These are phyloP conservation scores for Pachyseris speciosa DNA, from an alignment of 64 coral and sea anemone genomes.

Conservation along the genomic window DNA sequence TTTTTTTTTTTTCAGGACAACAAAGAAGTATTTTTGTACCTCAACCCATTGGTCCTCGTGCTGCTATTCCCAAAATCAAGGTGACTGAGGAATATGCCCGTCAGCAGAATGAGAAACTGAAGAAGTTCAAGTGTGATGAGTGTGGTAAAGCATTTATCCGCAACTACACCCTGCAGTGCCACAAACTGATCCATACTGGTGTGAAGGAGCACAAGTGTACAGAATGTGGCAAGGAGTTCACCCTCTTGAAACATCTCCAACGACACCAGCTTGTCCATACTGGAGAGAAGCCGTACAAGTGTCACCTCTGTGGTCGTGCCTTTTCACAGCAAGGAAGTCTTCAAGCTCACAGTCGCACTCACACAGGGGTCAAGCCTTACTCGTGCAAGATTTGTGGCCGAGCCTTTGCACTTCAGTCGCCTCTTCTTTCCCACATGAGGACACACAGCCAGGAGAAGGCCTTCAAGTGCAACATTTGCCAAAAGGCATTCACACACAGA, in stretches of 20 bases:
- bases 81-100: conserved; percentile 90
- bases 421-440: conserved; percentile 90
- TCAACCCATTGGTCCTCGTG: conserved; percentile 56
- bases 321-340: conserved; percentile 98
- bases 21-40: conserved; percentile 97
- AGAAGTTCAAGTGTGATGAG: conserved; percentile 96
- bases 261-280: conserved; percentile 88
- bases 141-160: conserved; percentile 93
- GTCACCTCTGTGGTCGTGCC: conserved; percentile 90
- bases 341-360: conserved; percentile 93
- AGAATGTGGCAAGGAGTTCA: conserved; percentile 88
- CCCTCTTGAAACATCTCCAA: conserved; percentile 84
- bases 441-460: conserved; percentile 92
- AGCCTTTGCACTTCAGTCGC: conserved; percentile 92
- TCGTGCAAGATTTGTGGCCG: conserved; percentile 93
- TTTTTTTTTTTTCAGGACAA: conserved; percentile 42
- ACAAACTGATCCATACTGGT: conserved; percentile 91
- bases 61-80: conserved; percentile 87
- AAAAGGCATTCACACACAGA: conserved; percentile 92
- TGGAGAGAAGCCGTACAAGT: conserved; percentile 99
- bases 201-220: conserved; percentile 92
- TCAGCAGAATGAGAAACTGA: conserved; percentile 96
- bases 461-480: conserved; percentile 86
- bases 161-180: conserved; percentile 93
- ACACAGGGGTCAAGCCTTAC: conserved; percentile 96